Percentiles rank a stretch among this genome's conserved stretches.
Evolutionary conservation across 2,888 invertebrate species (phyloP).

Genomic region (Drosophila hawaiiensis): DNA sequence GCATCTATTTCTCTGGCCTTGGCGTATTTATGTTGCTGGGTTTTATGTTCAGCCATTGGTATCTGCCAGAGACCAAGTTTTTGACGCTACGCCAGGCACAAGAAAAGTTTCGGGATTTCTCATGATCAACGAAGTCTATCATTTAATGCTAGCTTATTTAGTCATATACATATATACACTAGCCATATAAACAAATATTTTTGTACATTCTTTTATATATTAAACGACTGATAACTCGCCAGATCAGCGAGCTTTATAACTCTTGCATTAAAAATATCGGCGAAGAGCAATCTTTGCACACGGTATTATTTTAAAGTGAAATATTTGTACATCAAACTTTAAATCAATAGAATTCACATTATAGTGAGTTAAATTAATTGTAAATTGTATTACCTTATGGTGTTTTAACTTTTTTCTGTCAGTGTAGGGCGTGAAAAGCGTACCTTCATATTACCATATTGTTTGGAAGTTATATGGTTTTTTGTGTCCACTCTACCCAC

Average conservation of each 20-base stretch:
- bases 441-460: slow-evolving; percentile 6
- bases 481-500: slow-evolving; percentile 43
- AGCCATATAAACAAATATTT: slow-evolving; percentile 14
- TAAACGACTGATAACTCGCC: slow-evolving; percentile 37
- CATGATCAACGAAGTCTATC: slow-evolving; percentile 38
- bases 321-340: neutral
- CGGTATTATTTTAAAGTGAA: neutral
- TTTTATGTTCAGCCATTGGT: slow-evolving; percentile 59
- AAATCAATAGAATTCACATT: neutral
- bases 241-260: slow-evolving; percentile 27
- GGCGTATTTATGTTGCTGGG: slow-evolving; percentile 65
- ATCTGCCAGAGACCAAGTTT: slow-evolving; percentile 81
- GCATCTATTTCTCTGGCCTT: slow-evolving; percentile 64
- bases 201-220: slow-evolving; percentile 32
- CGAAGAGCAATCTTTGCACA: neutral
- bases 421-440: slow-evolving; percentile 10
- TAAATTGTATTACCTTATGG: neutral
- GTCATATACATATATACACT: slow-evolving; percentile 3
- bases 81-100: slow-evolving; percentile 75
- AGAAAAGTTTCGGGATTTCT: slow-evolving; percentile 60
- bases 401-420: neutral
- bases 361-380: neutral
- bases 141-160: slow-evolving; percentile 35
- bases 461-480: slow-evolving; percentile 22
- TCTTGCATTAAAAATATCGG: neutral